A percentile compares a stretch with the other conserved stretches of the same genome.
phyloP scores from a whole-genome alignment of 2,113 vertebrate genomes.

The Corydoras maculifer region DNA sequence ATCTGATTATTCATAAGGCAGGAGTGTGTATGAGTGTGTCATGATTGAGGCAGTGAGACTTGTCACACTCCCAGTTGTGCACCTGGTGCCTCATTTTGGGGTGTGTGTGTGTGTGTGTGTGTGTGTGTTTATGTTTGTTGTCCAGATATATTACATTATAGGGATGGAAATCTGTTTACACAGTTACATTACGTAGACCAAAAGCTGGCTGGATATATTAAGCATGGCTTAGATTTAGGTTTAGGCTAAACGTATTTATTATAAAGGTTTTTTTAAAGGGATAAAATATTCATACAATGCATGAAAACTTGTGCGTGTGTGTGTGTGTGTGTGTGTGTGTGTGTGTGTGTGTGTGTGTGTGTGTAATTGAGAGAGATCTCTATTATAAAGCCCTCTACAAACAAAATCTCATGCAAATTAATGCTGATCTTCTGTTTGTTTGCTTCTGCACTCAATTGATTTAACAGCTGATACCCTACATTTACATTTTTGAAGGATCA shows the following conservation, averaged over 20 bases:
- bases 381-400: constrained; percentile 9
- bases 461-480: neutral
- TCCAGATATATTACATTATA: too few relatives aligned
- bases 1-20: constrained; percentile 54
- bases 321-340: neutral
- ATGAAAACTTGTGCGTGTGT: neutral
- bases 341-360: neutral
- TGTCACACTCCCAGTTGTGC: constrained; percentile 66
- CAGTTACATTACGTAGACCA: too few relatives aligned
- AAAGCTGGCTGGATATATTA: too few relatives aligned
- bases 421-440: constrained; percentile 11
- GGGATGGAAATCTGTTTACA: too few relatives aligned
- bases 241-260: too few relatives aligned
- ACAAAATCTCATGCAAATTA: constrained; percentile 21
- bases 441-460: neutral
- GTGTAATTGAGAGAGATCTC: neutral
- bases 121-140: neutral
- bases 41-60: constrained; percentile 43
- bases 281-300: too few relatives aligned
- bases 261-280: too few relatives aligned
- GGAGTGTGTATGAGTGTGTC: constrained; percentile 18
- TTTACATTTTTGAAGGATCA: neutral
- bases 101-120: constrained; percentile 39
- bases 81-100: constrained; percentile 66
- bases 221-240: too few relatives aligned